These are phyloP conservation scores for Todus mexicanus DNA, from an alignment of 2,797 vertebrate species.

Conservation along the genomic window DNA sequence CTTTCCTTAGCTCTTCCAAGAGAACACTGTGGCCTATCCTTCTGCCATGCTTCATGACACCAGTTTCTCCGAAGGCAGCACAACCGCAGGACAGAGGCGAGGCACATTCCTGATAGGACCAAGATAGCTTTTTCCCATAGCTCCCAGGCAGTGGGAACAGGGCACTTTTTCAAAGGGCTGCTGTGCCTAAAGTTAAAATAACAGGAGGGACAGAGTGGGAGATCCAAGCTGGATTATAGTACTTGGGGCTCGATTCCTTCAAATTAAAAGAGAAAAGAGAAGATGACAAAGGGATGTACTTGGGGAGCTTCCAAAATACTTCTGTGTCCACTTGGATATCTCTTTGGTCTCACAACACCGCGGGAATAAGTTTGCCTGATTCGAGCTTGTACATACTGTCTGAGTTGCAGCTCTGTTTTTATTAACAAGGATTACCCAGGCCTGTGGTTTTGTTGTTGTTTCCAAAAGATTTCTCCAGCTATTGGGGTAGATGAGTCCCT, in stretches of 20 bases:
- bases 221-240: not conserved
- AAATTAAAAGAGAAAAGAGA: not conserved
- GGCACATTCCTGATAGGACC: slow-evolving; percentile 64
- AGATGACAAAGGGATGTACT: slow-evolving; percentile 34
- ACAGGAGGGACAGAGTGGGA: slow-evolving; percentile 3
- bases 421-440: slow-evolving; percentile 40
- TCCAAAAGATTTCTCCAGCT: slow-evolving; percentile 1
- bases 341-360: not conserved
- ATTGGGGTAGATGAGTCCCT: not conserved
- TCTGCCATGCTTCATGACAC: not conserved
- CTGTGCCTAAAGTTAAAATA: slow-evolving; percentile 65
- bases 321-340: not conserved
- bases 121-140: slow-evolving; percentile 72
- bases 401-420: not conserved
- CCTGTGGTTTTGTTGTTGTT: slow-evolving; percentile 41
- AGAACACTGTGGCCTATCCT: not conserved
- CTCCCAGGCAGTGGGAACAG: slow-evolving; percentile 64
- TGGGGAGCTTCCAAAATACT: slow-evolving; percentile 12
- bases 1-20: not conserved
- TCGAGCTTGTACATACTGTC: not conserved
- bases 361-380: not conserved
- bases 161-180: slow-evolving; percentile 48
- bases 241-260: not conserved
- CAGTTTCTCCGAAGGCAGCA: slow-evolving; percentile 22
- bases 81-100: slow-evolving; percentile 48